Base-by-base conservation (phyloP, 2,113 vertebrate genomes). In the Andinoacara biseriatus region DNA sequence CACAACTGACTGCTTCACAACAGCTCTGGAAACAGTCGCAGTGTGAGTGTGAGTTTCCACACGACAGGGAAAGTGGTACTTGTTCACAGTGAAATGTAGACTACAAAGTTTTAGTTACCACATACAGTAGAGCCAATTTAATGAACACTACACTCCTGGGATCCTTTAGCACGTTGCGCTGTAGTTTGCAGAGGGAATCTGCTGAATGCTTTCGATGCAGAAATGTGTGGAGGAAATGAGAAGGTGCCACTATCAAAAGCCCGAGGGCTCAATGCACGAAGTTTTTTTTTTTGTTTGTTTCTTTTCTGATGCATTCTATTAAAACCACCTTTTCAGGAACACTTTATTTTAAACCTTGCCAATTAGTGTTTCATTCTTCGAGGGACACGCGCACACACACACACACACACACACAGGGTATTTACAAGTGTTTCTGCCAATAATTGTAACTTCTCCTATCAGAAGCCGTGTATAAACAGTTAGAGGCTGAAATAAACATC, bases 171-270 rank as follows among this genome's bases (percentile, higher is more conserved):
- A 10, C 60, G 35, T n/a, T 81, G 18, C 18, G 14, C 31, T 14
- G 9, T 8, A 29, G 33, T 54, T 35, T 83, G 65, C 31, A 61
- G 9, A 60, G 29, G 14, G n/a, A 75, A 60, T 79, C 59, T 80
- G 20, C 62, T 80, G 75, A 75, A 78, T 38, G 22, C 3, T 78
- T 74, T 62, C 15, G 56, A 60, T 58, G 57, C 58, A 67, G 69
- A 72, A 88, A 85, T 38, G 10, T 86, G 58, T 74, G 52, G 58
- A 84, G 61, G 83, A 74, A 80, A 81, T 62, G 35, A 63, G 35
- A 18, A 4, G 18, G 38, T 54, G 43, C 17, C 58, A 26, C 33
- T 62, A 54, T 35, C 58, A 61, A 17, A 33, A 31, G 57, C 18
- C 14, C 13, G 2, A 65, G 15, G 35, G 20, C 33, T 40, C 13